Conservation (phyloP, 2,888 invertebrate genomes). For the Apamea anceps region DNA sequence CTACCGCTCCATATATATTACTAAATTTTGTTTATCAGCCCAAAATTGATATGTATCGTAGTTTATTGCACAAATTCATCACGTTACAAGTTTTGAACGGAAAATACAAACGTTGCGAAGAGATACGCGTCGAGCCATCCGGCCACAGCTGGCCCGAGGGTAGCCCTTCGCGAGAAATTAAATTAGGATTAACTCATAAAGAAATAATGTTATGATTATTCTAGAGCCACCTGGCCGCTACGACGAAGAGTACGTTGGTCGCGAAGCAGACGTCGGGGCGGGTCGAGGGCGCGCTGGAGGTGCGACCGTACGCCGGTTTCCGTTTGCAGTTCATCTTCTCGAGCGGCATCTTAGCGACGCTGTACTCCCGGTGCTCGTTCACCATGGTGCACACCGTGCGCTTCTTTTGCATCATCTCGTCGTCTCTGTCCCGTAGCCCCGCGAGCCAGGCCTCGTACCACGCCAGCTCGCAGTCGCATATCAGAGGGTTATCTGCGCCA, state of each 20-base stretch:
- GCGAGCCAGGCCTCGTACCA: constrained; percentile 97
- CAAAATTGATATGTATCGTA: constrained; percentile 90
- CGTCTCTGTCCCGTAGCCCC: constrained; percentile 94
- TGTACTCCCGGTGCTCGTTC: constrained; percentile 95
- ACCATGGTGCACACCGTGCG: constrained; percentile 95
- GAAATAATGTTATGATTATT: constrained; percentile 69
- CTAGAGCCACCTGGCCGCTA: constrained; percentile 82
- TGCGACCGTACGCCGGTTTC: constrained; percentile 88
- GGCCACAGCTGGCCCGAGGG: constrained; percentile 87
- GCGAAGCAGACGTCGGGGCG: constrained; percentile 72
- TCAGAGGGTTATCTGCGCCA: constrained; percentile 95
- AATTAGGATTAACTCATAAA: constrained; percentile 71
- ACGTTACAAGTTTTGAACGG: constrained; percentile 78
- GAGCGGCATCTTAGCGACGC: constrained; percentile 94
- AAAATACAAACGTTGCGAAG: constrained; percentile 77
- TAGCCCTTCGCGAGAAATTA: constrained; percentile 77
- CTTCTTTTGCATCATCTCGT: constrained; percentile 97
- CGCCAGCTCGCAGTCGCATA: constrained; percentile 96
- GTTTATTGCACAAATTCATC: constrained; percentile 87
- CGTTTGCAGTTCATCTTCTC: constrained; percentile 96
- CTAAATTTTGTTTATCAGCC: constrained; percentile 83
- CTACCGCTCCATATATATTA: constrained; percentile 84
- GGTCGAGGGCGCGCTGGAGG: constrained; percentile 76
- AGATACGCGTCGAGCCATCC: constrained; percentile 80
- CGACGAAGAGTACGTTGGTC: constrained; percentile 75